Conservation (phyloP, 2,888 invertebrate genomes). For the Hoplodrina ambigua region DNA sequence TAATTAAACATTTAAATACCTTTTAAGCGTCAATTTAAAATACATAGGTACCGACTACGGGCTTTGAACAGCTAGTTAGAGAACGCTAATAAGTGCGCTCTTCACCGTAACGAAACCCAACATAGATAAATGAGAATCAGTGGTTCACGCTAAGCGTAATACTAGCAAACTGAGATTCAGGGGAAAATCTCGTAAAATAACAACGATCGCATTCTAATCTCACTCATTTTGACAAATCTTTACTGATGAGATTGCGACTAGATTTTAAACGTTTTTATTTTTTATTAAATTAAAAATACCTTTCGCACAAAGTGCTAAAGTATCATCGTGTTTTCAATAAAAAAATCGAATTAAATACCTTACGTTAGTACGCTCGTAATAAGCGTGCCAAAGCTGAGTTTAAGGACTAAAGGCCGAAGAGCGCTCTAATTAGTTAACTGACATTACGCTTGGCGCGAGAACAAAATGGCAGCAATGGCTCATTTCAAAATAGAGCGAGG, state of each 20-base stretch:
- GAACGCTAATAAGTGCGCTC: constrained; percentile 63
- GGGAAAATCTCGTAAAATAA: too few relatives aligned
- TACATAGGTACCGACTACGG: constrained; percentile 71
- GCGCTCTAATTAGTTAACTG: neutral
- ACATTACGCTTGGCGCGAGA: constrained; percentile 5
- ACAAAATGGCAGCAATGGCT: constrained; percentile 29
- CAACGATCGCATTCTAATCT: too few relatives aligned
- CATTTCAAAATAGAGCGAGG: constrained; percentile 8
- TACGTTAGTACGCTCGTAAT: too few relatives aligned
- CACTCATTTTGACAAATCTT: too few relatives aligned
- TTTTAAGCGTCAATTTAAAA: constrained; percentile 77
- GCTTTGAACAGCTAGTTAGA: constrained; percentile 66
- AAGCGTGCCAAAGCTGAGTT: too few relatives aligned
- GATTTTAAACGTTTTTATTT: too few relatives aligned
- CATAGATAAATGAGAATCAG: neutral
- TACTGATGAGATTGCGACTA: too few relatives aligned
- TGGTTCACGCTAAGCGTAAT: constrained; percentile 6
- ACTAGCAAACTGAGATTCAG: neutral
- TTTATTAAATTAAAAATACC: too few relatives aligned
- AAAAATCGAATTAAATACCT: too few relatives aligned
- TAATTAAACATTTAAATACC: constrained; percentile 73
- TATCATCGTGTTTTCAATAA: too few relatives aligned
- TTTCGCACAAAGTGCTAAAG: too few relatives aligned
- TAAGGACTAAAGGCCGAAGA: neutral
- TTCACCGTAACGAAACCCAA: constrained; percentile 23